Evolutionary conservation across 2,797 vertebrate species (phyloP), one percentile per base, ranked within the genome.

Genomic region (Mionectes olivaceus): DNA sequence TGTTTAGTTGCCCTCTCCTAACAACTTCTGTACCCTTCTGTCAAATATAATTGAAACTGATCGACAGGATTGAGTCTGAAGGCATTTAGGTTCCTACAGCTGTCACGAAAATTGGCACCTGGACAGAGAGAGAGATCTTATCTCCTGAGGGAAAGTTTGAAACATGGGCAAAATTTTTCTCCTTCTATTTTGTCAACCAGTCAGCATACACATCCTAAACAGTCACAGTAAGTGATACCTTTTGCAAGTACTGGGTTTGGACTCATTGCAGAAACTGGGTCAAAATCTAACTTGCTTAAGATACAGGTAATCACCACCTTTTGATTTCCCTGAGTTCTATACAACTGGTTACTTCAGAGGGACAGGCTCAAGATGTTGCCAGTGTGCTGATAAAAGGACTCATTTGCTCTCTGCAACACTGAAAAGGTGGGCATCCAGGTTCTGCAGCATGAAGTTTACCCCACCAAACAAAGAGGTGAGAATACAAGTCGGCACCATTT

Each of bases 1-100:
- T 64, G 64, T 69, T 71, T 87, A 24, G 56, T 74, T 94, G 33
- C 27, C 19, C 30, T 90, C 43, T 90, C 13, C 76, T 88, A 93
- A 50, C 49, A 71, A 68, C 33, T 90, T 74, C 64, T 53, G 28
- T 68, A 71, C 21, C 16, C 13, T 84, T 81, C 80, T 93, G 69
- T 81, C 86, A 90, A 88, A 81, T 64, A 60, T 37, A 89, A 83
- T 64, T 88, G 79, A 91, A 95, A 81, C 23, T 57, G 57, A 50
- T 93, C 61, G 75, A 46, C 27, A 68, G 10, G 37, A 70, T 71
- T 74, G 61, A 81, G 46, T 75, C 70, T 83, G 53, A 81, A 75
- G 32, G 13, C 56, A 80, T n/a, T 86, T 67, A 63, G 35, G 15
- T 33, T 86, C 30, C 43, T 92, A 69, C n/a, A 86, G 69, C 41